Evolutionary conservation across 2,888 invertebrate genomes (phyloP).

Genomic region (Agrochola macilenta): DNA sequence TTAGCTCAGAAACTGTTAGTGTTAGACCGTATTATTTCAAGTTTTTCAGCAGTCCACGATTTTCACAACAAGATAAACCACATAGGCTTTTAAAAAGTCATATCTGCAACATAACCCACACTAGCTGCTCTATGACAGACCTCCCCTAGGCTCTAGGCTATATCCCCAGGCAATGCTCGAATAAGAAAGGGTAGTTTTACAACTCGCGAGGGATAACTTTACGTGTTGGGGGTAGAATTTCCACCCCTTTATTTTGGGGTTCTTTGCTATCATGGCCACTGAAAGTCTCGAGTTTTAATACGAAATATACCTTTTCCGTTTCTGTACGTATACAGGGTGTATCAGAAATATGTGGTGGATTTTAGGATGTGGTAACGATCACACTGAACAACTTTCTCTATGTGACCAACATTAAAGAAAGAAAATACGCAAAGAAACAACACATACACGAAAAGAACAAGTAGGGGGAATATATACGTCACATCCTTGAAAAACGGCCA

Average conservation of each 20-base stretch:
- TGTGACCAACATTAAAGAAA: not conserved
- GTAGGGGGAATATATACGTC: too few relatives aligned
- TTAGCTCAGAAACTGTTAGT: too few relatives aligned
- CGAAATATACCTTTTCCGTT: conserved; percentile 59
- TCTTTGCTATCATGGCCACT: conserved; percentile 77
- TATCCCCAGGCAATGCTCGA: conserved; percentile 80
- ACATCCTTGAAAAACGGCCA: too few relatives aligned
- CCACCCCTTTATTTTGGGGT: conserved; percentile 83
- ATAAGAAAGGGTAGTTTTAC: conserved; percentile 89
- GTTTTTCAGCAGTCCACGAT: too few relatives aligned
- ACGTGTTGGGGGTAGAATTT: conserved; percentile 80
- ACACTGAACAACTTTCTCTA: not conserved
- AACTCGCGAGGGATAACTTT: conserved; percentile 87
- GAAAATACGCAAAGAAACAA: too few relatives aligned
- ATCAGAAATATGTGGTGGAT: not conserved
- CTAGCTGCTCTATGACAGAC: conserved; percentile 72
- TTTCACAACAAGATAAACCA: too few relatives aligned
- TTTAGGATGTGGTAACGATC: not conserved
- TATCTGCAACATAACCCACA: not conserved
- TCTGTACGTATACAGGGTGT: conserved; percentile 29
- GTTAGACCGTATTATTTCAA: too few relatives aligned
- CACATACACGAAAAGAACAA: too few relatives aligned
- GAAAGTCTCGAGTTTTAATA: conserved; percentile 67
- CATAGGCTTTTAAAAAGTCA: not conserved
- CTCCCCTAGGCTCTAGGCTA: conserved; percentile 81